Evolutionary conservation across 2,113 vertebrate species (phyloP).

Genomic region (Lasiurus cinereus): DNA sequence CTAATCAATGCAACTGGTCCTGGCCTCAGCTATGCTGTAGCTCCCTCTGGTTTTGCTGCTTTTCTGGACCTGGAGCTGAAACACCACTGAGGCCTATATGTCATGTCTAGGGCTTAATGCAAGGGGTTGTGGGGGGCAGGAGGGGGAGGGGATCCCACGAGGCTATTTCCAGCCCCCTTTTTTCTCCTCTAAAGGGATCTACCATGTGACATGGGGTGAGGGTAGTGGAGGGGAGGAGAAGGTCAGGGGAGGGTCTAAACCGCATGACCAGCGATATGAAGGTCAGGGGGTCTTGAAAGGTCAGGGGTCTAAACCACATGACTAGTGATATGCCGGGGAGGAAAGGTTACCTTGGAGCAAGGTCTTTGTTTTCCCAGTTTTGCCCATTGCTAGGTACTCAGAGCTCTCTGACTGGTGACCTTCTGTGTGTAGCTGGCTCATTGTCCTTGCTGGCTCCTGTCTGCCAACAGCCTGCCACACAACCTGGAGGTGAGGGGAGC

Average conservation of each 20-base stretch:
- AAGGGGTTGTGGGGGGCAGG: too few species aligned
- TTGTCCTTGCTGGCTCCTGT: not conserved
- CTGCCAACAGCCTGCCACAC: not conserved
- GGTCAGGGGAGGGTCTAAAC: too few species aligned
- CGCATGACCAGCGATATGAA: too few species aligned
- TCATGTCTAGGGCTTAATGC: not conserved
- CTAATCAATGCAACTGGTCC: not conserved
- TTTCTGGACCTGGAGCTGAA: not conserved
- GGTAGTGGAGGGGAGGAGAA: too few species aligned
- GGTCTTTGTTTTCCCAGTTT: too few species aligned
- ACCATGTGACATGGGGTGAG: not conserved
- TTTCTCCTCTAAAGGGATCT: not conserved
- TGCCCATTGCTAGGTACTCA: not conserved
- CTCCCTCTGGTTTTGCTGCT: not conserved
- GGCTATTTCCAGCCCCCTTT: not conserved
- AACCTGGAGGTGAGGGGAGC: not conserved
- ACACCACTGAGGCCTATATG: not conserved
- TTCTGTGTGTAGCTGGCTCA: not conserved
- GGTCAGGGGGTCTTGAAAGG: not conserved
- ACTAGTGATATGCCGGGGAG: not conserved
- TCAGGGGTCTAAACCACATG: not conserved
- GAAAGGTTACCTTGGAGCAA: not conserved
- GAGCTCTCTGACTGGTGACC: not conserved
- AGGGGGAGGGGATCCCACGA: not conserved
- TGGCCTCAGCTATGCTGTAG: not conserved